Evolutionary conservation across 2,888 invertebrate species (phyloP).

Genomic region (Ochlodes sylvanus): DNA sequence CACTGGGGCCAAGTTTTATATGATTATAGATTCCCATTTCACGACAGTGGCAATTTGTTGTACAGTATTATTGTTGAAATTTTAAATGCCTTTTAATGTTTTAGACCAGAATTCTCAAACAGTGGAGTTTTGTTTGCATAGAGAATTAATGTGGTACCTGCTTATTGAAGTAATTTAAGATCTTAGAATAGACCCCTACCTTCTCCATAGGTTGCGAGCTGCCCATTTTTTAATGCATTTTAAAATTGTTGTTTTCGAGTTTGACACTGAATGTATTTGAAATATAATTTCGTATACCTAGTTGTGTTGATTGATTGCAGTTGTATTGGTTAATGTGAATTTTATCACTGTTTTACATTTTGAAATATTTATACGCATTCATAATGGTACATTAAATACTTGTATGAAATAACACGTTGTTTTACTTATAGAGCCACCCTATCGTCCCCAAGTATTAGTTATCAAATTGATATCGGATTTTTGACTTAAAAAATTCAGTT

Average conservation of each 20-base stretch:
- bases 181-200: conserved; percentile 56
- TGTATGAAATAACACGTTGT: conserved; percentile 73
- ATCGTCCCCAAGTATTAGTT: too few relatives aligned
- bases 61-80: conserved; percentile 29
- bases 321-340: conserved; percentile 83
- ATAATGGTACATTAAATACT: conserved; percentile 84
- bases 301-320: conserved; percentile 75
- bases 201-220: conserved; percentile 51
- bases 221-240: conserved; percentile 49
- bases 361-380: conserved; percentile 85
- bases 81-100: conserved; percentile 18
- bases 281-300: conserved; percentile 73
- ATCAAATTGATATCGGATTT: too few relatives aligned
- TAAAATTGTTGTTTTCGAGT: conserved; percentile 59
- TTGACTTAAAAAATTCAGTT: too few relatives aligned
- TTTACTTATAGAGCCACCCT: conserved; percentile 57
- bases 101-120: conserved; percentile 45
- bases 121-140: conserved; percentile 49
- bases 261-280: conserved; percentile 56
- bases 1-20: conserved; percentile 80
- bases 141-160: conserved; percentile 74
- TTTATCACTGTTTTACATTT: conserved; percentile 86
- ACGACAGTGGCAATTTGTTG: conserved; percentile 45
- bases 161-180: conserved; percentile 62
- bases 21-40: conserved; percentile 57